Conservation (phyloP, 2,113 vertebrate species). For the Typhlomys cinereus region DNA sequence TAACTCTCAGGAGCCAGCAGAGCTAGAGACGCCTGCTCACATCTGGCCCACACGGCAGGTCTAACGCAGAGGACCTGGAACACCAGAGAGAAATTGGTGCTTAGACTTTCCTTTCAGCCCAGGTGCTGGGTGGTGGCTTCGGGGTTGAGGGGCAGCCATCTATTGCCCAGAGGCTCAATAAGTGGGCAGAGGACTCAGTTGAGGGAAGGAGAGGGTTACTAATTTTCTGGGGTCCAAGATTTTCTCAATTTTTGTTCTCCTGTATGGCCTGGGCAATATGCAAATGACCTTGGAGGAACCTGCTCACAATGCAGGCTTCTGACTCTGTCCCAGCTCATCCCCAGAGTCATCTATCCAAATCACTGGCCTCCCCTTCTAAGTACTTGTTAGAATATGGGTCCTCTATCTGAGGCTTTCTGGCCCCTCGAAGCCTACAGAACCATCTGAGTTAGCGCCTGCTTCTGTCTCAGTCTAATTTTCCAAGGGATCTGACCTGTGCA, state of each 20-base stretch:
- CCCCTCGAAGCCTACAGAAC: neutral
- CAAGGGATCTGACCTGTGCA: too few species aligned
- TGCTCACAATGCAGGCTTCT: neutral
- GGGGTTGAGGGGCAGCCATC: neutral
- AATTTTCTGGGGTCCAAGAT: neutral
- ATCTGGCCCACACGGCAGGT: neutral
- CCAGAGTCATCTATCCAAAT: neutral
- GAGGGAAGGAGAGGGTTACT: too few species aligned
- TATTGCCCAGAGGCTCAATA: neutral
- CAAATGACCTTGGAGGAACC: neutral
- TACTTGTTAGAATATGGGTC: neutral
- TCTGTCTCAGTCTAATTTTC: neutral
- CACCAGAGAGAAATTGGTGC: neutral
- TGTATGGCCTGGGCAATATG: neutral
- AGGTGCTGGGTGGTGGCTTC: too few species aligned
- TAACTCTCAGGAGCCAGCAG: slow-evolving; percentile 22
- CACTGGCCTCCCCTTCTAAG: neutral
- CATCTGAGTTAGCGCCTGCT: neutral
- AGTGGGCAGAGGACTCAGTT: neutral
- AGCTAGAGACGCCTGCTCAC: neutral
- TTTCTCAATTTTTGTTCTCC: neutral
- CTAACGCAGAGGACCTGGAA: neutral
- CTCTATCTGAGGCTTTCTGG: neutral
- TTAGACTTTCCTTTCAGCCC: neutral
- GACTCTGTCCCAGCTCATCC: neutral